A percentile compares a stretch with the other conserved stretches of the same genome.
Evolutionary conservation across 2,797 vertebrate genomes (phyloP).

Genomic region (Dicrostonyx torquatus): DNA sequence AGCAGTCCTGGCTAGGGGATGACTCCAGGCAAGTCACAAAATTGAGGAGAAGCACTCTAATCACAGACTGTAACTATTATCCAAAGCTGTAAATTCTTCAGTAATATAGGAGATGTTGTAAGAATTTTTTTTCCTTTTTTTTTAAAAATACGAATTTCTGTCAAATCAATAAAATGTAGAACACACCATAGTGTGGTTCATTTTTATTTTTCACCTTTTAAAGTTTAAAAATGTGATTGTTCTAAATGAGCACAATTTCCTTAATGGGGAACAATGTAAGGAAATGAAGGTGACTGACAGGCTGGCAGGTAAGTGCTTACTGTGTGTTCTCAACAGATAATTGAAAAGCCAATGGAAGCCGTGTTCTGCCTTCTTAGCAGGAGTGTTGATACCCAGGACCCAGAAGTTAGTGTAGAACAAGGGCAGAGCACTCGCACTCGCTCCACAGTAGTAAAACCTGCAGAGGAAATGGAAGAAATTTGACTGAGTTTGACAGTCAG

Average conservation of each 20-base stretch:
- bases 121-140: background rate
- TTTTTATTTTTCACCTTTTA: slow-evolving; percentile 33
- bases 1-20: background rate
- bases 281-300: background rate
- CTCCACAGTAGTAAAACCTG: background rate
- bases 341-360: slow-evolving; percentile 10
- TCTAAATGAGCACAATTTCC: background rate
- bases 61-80: slow-evolving; percentile 33
- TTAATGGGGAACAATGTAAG: background rate
- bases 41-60: background rate
- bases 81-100: slow-evolving; percentile 2
- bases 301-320: slow-evolving; percentile 30
- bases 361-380: background rate
- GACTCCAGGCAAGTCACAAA: slow-evolving; percentile 22
- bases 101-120: slow-evolving; percentile 22
- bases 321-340: slow-evolving; percentile 22
- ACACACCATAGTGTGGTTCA: background rate
- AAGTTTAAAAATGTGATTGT: background rate
- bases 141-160: background rate
- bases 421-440: background rate
- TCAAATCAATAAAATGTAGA: slow-evolving; percentile 7
- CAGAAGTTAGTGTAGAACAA: background rate
- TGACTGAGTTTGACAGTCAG: background rate
- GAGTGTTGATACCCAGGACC: background rate
- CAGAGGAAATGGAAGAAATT: slow-evolving; percentile 3